Percentiles rank a stretch among this genome's conserved stretches.
These are phyloP conservation scores for Andrena bicolor DNA, from an alignment of 2,888 invertebrate species.

Conservation along the genomic window DNA sequence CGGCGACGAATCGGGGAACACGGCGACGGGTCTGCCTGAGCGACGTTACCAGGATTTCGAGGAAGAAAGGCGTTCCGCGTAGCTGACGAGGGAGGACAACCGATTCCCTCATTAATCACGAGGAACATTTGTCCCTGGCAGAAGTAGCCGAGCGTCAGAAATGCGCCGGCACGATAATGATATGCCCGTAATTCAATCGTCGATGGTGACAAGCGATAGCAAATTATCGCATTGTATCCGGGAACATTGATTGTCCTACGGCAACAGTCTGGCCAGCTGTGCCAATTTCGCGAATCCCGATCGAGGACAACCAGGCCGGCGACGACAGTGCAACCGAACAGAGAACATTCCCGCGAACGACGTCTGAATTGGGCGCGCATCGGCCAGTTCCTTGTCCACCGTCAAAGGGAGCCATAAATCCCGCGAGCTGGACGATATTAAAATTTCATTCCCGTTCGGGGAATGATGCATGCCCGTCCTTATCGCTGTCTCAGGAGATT, in stretches of 20 bases:
- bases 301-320: constrained; percentile 22
- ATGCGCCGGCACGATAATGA: constrained; percentile 52
- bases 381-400: constrained; percentile 38
- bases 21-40: background rate
- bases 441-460: constrained; percentile 61
- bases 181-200: constrained; percentile 66
- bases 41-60: background rate
- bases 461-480: constrained; percentile 59
- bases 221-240: constrained; percentile 68
- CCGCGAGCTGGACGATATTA: constrained; percentile 63
- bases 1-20: background rate
- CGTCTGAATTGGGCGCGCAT: constrained; percentile 43
- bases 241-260: constrained; percentile 58
- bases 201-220: constrained; percentile 57
- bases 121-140: constrained; percentile 48
- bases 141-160: constrained; percentile 56
- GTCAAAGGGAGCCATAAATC: constrained; percentile 65
- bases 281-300: constrained; percentile 56
- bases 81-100: background rate
- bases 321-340: constrained; percentile 9
- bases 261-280: constrained; percentile 56
- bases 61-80: background rate
- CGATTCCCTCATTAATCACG: constrained; percentile 49
- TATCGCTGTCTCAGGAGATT: constrained; percentile 53
- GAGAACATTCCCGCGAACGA: constrained; percentile 28